A percentile compares a stretch with the other conserved stretches of the same genome.
These are phyloP conservation scores for Gastracanthus pulcherrimus DNA, from an alignment of 2,888 invertebrate species.

Conservation along the genomic window DNA sequence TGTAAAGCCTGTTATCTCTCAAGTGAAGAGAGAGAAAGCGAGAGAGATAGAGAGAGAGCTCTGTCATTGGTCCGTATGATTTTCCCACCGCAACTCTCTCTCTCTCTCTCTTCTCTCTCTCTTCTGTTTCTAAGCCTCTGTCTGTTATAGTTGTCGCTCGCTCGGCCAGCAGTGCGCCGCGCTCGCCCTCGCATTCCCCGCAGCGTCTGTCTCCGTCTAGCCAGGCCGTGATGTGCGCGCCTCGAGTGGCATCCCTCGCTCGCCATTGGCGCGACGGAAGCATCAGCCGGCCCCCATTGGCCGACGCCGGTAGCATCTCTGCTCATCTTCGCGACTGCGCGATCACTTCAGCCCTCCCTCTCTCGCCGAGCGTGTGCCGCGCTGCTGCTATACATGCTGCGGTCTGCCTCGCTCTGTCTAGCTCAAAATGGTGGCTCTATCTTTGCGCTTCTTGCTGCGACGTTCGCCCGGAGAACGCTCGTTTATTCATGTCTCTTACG, in stretches of 20 bases:
- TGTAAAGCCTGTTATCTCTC: background rate
- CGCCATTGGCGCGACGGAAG: constrained; percentile 72
- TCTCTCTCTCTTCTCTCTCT: no score
- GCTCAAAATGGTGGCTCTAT: constrained; percentile 71
- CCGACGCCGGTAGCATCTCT: constrained; percentile 69
- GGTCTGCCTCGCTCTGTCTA: constrained; percentile 41
- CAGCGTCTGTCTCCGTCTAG: background rate
- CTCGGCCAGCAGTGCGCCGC: constrained; percentile 51
- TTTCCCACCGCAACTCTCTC: constrained; percentile 65
- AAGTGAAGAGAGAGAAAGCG: background rate
- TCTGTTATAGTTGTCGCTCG: background rate
- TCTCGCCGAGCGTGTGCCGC: constrained; percentile 21
- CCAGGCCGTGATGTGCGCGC: constrained; percentile 58
- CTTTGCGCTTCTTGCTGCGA: background rate
- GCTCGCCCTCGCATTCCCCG: constrained; percentile 49
- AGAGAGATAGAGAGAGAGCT: background rate
- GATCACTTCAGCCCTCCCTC: constrained; percentile 58
- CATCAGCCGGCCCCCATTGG: constrained; percentile 73
- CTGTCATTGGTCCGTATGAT: constrained; percentile 68
- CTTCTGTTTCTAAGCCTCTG: background rate
- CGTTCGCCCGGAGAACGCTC: constrained; percentile 33
- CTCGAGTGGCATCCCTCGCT: constrained; percentile 68
- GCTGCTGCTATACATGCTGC: constrained; percentile 46
- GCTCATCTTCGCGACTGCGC: constrained; percentile 75
- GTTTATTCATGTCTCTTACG: background rate